phyloP scores from a whole-genome alignment of 2,797 vertebrate species.

The Apodemus agrarius region DNA sequence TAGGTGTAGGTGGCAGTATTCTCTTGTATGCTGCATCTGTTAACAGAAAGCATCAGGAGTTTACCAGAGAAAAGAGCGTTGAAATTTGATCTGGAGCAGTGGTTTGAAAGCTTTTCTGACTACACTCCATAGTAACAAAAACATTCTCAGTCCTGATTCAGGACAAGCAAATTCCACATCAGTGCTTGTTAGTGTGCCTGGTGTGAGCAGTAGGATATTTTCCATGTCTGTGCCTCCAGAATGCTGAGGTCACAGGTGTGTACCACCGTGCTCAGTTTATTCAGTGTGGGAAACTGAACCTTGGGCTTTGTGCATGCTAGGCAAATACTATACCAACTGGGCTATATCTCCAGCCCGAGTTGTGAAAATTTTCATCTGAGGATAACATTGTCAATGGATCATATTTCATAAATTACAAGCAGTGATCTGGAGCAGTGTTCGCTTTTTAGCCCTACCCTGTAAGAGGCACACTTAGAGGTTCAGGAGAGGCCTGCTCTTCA shows the following conservation, averaged over 20 bases:
- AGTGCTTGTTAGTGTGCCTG: conserved; percentile 6
- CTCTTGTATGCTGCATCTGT: not conserved
- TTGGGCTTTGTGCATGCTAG: not conserved
- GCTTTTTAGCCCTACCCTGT: not conserved
- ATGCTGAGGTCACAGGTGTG: not conserved
- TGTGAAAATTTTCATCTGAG: not conserved
- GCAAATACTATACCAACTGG: not conserved
- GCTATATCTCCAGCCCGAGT: not conserved
- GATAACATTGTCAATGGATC: conserved; percentile 13
- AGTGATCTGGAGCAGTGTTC: not conserved
- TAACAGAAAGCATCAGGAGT: not conserved
- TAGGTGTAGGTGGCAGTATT: not conserved
- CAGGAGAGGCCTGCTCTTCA: not conserved
- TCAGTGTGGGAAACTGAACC: not conserved
- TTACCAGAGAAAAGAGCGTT: not conserved
- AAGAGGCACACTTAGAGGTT: not conserved
- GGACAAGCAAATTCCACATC: conserved; percentile 24
- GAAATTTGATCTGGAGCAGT: conserved; percentile 6
- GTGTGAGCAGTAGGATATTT: not conserved
- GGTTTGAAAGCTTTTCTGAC: conserved; percentile 4
- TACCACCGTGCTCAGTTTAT: not conserved
- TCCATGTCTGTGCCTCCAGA: not conserved
- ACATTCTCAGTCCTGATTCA: conserved; percentile 5
- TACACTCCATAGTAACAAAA: not conserved
- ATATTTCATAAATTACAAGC: conserved; percentile 15